A percentile compares a stretch with the other conserved stretches of the same genome.
phyloP scores from a whole-genome alignment of 2,888 invertebrate species.

The Boloria euphrosyne region DNA sequence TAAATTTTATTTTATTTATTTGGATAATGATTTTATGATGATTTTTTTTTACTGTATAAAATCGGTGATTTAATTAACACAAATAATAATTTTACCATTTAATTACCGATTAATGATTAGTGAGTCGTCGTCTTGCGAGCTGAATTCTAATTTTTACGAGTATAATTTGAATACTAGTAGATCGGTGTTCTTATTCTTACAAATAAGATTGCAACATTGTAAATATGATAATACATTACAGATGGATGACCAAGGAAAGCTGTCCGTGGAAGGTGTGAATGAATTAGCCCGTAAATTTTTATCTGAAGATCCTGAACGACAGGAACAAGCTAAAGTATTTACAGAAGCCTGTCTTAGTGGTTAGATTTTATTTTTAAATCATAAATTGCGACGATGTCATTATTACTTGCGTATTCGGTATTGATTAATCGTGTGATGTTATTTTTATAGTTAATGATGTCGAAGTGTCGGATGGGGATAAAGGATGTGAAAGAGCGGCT shows the following conservation, averaged over 20 bases:
- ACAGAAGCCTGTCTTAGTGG: constrained; percentile 65
- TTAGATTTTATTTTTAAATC: constrained; percentile 40
- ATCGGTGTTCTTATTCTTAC: too few relatives aligned
- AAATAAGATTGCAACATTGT: too few relatives aligned
- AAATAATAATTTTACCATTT: too few relatives aligned
- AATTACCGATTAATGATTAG: too few relatives aligned
- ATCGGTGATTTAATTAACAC: too few relatives aligned
- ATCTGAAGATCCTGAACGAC: constrained; percentile 53
- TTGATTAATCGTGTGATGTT: neutral
- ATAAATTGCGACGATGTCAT: too few relatives aligned
- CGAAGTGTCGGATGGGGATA: constrained; percentile 53
- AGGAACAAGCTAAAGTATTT: constrained; percentile 59
- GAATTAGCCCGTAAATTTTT: constrained; percentile 56
- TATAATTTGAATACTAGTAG: too few relatives aligned
- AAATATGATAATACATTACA: constrained; percentile 44
- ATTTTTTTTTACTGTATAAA: too few relatives aligned
- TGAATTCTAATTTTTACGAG: too few relatives aligned
- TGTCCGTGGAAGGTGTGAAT: constrained; percentile 61
- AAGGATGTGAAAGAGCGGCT: constrained; percentile 63
- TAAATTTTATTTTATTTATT: neutral
- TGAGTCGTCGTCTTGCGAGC: neutral
- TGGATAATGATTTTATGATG: neutral
- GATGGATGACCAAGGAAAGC: constrained; percentile 67
- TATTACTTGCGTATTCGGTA: neutral
- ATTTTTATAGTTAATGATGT: constrained; percentile 51